Evolutionary conservation across 2,888 invertebrate genomes (phyloP).

Genomic region (Drosophila paramelanica): DNA sequence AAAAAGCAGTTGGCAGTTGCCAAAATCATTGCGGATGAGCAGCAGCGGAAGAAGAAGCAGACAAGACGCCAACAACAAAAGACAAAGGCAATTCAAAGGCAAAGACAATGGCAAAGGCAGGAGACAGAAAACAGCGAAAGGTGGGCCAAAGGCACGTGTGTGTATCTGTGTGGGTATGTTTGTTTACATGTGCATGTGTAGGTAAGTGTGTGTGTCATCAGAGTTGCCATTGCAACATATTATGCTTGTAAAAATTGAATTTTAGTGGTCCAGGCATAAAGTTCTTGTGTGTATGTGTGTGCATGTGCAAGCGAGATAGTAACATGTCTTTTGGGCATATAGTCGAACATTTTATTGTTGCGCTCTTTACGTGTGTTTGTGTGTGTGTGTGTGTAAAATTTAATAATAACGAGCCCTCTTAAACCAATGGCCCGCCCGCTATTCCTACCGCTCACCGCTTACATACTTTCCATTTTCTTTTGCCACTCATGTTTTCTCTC

Average conservation of each 20-base stretch:
- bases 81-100: slow-evolving; percentile 17
- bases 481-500: slow-evolving; percentile 7
- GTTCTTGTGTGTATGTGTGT: slow-evolving; percentile 29
- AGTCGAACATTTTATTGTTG: slow-evolving; percentile 71
- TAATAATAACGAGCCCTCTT: slow-evolving; percentile 78
- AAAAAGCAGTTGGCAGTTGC: slow-evolving; percentile 78
- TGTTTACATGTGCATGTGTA: slow-evolving; percentile 24
- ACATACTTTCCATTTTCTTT: slow-evolving; percentile 37
- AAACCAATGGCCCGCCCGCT: slow-evolving; percentile 52
- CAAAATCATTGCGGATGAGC: slow-evolving; percentile 66
- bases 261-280: slow-evolving; percentile 68
- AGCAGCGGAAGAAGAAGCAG: slow-evolving; percentile 12
- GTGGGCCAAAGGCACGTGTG: slow-evolving; percentile 5
- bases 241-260: slow-evolving; percentile 79
- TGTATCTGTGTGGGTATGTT: slow-evolving; percentile 15
- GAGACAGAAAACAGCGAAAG: slow-evolving; percentile 15
- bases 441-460: slow-evolving; percentile 34
- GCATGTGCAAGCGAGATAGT: slow-evolving; percentile 40
- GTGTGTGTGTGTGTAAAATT: slow-evolving; percentile 68
- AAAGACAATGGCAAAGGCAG: slow-evolving; percentile 20
- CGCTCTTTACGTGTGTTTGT: slow-evolving; percentile 21
- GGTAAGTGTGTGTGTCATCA: slow-evolving; percentile 43
- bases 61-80: slow-evolving; percentile 15
- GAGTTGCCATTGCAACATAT: slow-evolving; percentile 78
- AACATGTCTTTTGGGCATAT: slow-evolving; percentile 66